Conservation (phyloP, 2,888 invertebrate genomes). For the Nomada goodeniana region DNA sequence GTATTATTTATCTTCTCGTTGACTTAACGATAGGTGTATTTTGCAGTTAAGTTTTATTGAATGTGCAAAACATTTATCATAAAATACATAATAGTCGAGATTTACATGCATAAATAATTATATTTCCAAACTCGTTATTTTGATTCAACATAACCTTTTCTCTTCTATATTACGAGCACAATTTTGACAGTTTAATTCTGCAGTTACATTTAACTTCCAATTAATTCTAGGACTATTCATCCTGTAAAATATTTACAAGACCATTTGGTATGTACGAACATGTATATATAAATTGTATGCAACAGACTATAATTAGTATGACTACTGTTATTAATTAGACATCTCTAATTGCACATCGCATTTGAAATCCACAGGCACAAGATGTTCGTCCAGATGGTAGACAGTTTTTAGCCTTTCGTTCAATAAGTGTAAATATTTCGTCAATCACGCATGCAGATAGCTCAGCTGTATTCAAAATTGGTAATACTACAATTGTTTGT, state of each 20-base stretch:
- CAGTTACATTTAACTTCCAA: slow-evolving; percentile 26
- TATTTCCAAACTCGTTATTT: neutral
- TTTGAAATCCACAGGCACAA: slow-evolving; percentile 84
- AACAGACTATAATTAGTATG: neutral
- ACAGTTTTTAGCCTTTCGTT: slow-evolving; percentile 89
- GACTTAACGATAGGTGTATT: neutral
- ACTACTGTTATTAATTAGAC: too few species aligned
- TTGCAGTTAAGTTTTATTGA: slow-evolving; percentile 8
- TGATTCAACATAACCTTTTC: slow-evolving; percentile 42
- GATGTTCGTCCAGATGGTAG: slow-evolving; percentile 92
- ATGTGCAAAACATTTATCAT: neutral
- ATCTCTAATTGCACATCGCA: neutral
- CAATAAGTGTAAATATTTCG: slow-evolving; percentile 87
- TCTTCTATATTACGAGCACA: neutral
- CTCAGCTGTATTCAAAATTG: slow-evolving; percentile 91
- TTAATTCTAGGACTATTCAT: slow-evolving; percentile 88
- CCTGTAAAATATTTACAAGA: slow-evolving; percentile 91
- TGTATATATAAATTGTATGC: neutral
- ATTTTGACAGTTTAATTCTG: neutral
- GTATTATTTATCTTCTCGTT: slow-evolving; percentile 13
- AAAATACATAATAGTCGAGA: neutral
- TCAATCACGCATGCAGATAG: slow-evolving; percentile 89
- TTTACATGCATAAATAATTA: neutral
- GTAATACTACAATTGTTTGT: slow-evolving; percentile 93
- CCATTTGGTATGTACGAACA: slow-evolving; percentile 85